A percentile compares a stretch with the other conserved stretches of the same genome.
phyloP scores from a whole-genome alignment of 2,888 invertebrate genomes.

The Campoplex nolae region DNA sequence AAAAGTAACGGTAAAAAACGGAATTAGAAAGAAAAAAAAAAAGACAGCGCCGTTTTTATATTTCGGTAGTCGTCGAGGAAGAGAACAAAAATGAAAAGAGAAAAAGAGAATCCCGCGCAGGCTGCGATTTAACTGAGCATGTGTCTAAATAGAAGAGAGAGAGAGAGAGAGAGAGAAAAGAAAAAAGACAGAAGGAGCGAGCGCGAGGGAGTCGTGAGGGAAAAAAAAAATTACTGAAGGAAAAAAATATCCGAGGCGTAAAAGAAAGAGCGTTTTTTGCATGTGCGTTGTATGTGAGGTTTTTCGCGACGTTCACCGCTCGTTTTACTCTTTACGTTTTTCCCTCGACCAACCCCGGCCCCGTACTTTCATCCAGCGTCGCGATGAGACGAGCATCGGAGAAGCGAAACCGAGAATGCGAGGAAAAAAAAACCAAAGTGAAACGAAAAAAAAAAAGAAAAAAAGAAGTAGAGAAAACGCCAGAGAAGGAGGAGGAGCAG shows the following conservation, averaged over 20 bases:
- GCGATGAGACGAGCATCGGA: slow-evolving; percentile 60
- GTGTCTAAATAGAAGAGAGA: slow-evolving; percentile 14
- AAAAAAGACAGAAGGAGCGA: neutral
- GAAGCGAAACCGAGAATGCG: slow-evolving; percentile 56
- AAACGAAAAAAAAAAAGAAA: slow-evolving; percentile 38
- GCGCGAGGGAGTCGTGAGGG: slow-evolving; percentile 4
- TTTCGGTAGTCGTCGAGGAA: slow-evolving; percentile 51
- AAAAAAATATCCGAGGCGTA: slow-evolving; percentile 77
- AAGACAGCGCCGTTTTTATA: slow-evolving; percentile 40
- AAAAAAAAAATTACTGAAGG: slow-evolving; percentile 74
- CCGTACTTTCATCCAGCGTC: slow-evolving; percentile 41
- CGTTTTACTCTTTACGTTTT: slow-evolving; percentile 60
- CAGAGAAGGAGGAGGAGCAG: slow-evolving; percentile 9
- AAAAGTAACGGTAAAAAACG: neutral
- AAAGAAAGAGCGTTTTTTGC: slow-evolving; percentile 75
- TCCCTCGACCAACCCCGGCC: slow-evolving; percentile 30
- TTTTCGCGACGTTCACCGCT: slow-evolving; percentile 59
- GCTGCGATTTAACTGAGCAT: slow-evolving; percentile 48
- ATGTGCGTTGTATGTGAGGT: slow-evolving; percentile 12
- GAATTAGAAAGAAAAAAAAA: slow-evolving; percentile 36
- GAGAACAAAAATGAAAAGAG: slow-evolving; percentile 49
- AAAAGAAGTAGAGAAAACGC: slow-evolving; percentile 17
- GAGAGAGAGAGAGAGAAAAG: slow-evolving; percentile 26
- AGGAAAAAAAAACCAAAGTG: slow-evolving; percentile 42
- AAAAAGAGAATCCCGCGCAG: slow-evolving; percentile 49